These are phyloP conservation scores for Enteromius viviparus DNA, from an alignment of 2,797 vertebrate genomes.

Conservation along the genomic window DNA sequence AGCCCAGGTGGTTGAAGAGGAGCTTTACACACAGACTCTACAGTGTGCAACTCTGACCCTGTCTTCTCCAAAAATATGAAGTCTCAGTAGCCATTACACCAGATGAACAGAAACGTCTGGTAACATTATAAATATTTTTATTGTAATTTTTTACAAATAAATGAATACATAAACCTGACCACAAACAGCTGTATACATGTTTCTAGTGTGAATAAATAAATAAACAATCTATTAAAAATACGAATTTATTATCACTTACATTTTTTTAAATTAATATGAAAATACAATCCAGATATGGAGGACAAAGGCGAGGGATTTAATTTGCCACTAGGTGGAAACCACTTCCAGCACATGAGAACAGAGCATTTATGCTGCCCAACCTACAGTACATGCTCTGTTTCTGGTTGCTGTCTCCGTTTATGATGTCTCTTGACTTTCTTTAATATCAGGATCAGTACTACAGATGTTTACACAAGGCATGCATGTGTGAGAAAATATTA, in stretches of 20 bases:
- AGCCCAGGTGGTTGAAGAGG: constrained; percentile 51
- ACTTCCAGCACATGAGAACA: background rate
- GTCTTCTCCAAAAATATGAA: constrained; percentile 11
- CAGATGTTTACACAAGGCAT: constrained; percentile 42
- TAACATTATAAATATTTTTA: background rate
- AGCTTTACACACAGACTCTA: constrained; percentile 6
- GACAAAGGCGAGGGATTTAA: background rate
- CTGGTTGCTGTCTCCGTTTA: background rate
- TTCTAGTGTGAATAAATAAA: background rate
- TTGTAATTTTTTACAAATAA: background rate
- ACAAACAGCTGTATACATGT: background rate
- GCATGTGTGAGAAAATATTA: background rate
- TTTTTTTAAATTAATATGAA: background rate
- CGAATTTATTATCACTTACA: background rate
- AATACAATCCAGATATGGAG: background rate
- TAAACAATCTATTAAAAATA: background rate
- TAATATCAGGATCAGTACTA: constrained; percentile 14
- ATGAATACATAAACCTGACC: background rate
- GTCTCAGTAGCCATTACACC: background rate
- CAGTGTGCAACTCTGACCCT: background rate
- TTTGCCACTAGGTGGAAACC: constrained; percentile 56
- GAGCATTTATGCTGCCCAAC: background rate
- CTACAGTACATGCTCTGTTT: background rate
- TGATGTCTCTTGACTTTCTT: background rate
- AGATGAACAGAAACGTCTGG: background rate